Evolutionary conservation across 23 tunicate species (phyloP), one percentile per base, ranked within the genome.

Genomic region (Styela clava): DNA sequence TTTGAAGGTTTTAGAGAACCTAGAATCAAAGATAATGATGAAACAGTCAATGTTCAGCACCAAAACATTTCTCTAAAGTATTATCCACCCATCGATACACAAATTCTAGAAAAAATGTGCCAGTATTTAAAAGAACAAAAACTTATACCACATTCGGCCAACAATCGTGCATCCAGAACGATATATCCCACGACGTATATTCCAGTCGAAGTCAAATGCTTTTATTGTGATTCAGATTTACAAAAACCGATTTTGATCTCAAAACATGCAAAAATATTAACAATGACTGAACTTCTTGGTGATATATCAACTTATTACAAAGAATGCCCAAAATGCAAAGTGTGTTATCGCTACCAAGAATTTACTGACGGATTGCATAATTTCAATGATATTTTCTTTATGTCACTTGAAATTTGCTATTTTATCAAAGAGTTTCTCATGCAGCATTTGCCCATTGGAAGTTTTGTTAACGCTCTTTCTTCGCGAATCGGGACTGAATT

Each of bases 321-420:
- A 1, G 52, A 27, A 33, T 73, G 78, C 56, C 22, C 32, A 1
- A 27, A 1, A 12, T 73, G 78, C 33, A 52, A 52, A 12, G 22
- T 73, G 22, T 73, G 56, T 52, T 73, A 28, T 34, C 52, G 78
- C 2, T 73, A 73, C 12, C 78, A 73, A 73, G 78, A 73, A 24
- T 73, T 12, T 22, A 27, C 33, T 16, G 34, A 36, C 20, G 68
- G 81, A 1, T 27, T 78, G 16, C 81, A 78, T 63, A 78, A 78
- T 61, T 78, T 78, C 9, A 78, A 78, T 78, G 81, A 78, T 32
- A 51, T 52, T 56, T 78, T 78, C 52, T 44, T 78, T 28, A 22
- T 78, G 2, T 51, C 32, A 2, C 12, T 78, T 1, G 81, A 78
- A 7, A 34, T 78, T 20, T 51, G 62, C 67, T 24, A n/a, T 21